These are phyloP conservation scores for Nasonia longicornis DNA, from an alignment of 1,140 invertebrate genomes.

Conservation along the genomic window DNA sequence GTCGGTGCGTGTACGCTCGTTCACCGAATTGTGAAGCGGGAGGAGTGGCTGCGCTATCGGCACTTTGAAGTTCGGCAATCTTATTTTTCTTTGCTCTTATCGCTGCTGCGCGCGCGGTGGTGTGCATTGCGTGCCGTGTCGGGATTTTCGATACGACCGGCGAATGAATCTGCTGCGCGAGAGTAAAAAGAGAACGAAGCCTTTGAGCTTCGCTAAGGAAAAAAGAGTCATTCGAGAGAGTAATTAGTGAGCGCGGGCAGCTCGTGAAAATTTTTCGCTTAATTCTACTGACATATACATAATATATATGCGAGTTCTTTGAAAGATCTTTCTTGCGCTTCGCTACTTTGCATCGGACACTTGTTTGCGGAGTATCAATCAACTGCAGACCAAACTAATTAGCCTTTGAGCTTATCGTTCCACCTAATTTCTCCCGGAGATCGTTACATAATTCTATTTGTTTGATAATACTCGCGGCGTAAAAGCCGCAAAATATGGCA, in stretches of 20 bases:
- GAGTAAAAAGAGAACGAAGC: not conserved
- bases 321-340: not conserved
- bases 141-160: not conserved
- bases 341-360: not conserved
- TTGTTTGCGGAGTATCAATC: constrained; percentile 1
- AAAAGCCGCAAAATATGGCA: not conserved
- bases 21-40: too few species aligned
- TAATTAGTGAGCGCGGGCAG: too few species aligned
- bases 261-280: too few species aligned
- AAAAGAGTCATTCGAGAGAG: too few species aligned
- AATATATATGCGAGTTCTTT: too few species aligned
- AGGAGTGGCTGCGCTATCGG: not conserved
- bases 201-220: too few species aligned
- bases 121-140: not conserved
- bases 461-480: not conserved
- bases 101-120: too few species aligned
- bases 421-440: not conserved
- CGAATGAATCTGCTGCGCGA: not conserved
- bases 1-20: not conserved
- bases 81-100: not conserved
- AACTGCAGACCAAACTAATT: not conserved
- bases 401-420: not conserved
- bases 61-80: not conserved
- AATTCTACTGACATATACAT: too few species aligned
- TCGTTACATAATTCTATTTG: not conserved